phyloP scores from a whole-genome alignment of 2,797 vertebrate species.

The Carcharodon carcharias region DNA sequence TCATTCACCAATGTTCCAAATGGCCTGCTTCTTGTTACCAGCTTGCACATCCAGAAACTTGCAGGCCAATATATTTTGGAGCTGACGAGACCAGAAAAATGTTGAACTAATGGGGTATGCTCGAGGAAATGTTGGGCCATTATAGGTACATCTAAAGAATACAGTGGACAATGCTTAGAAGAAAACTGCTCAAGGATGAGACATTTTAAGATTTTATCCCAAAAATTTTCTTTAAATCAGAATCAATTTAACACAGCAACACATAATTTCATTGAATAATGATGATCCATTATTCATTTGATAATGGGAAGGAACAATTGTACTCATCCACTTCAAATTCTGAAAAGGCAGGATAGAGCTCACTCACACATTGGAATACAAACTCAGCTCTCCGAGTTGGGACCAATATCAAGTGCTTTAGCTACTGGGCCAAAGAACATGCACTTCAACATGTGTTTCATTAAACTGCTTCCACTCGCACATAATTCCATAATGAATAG shows the following conservation, averaged over 20 bases:
- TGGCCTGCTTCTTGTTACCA: not conserved
- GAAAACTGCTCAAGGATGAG: not conserved
- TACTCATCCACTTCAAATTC: not conserved
- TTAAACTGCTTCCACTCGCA: not conserved
- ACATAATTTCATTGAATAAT: not conserved
- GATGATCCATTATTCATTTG: not conserved
- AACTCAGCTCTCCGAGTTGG: not conserved
- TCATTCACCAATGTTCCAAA: not conserved
- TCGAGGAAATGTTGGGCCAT: not conserved
- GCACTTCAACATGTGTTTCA: slow-evolving; percentile 18
- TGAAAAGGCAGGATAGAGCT: not conserved
- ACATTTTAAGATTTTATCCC: not conserved
- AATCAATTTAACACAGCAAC: not conserved
- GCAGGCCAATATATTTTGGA: not conserved
- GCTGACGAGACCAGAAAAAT: not conserved
- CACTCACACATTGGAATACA: not conserved
- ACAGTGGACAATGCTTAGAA: not conserved
- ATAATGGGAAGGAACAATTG: not conserved
- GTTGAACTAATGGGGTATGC: not conserved
- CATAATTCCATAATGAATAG: slow-evolving; percentile 16
- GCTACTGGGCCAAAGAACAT: not conserved
- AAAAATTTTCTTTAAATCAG: not conserved
- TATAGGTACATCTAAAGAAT: not conserved
- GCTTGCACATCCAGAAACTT: not conserved
- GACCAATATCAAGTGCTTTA: not conserved